phyloP scores from a whole-genome alignment of 1,140 invertebrate genomes.

The Drosophila tsacasi region DNA sequence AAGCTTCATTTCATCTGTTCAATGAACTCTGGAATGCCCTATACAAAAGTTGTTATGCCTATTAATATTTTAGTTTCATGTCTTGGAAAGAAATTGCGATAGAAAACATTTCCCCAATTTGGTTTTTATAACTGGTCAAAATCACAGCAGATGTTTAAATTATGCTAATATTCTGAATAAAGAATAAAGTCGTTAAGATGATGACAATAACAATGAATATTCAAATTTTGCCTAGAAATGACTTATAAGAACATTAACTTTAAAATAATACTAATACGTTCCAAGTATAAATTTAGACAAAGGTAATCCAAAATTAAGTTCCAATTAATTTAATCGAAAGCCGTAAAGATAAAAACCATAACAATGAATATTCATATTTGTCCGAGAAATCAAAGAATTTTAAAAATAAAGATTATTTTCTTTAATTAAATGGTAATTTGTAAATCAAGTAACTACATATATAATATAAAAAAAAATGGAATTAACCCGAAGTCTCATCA shows the following conservation, averaged over 20 bases:
- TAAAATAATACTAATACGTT: not conserved
- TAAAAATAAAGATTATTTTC: not conserved
- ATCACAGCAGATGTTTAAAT: slow-evolving; percentile 8
- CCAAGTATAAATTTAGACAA: not conserved
- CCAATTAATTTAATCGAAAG: slow-evolving; percentile 5
- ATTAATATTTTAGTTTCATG: not conserved
- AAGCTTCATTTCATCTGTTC: slow-evolving; percentile 5
- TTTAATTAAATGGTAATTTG: not conserved
- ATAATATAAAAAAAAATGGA: not conserved
- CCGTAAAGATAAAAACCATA: slow-evolving; percentile 18
- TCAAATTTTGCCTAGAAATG: not conserved
- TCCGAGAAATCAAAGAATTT: not conserved
- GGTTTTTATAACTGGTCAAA: slow-evolving; percentile 9
- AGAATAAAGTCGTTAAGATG: slow-evolving; percentile 24
- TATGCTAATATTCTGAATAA: slow-evolving; percentile 18
- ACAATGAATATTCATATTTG: slow-evolving; percentile 8
- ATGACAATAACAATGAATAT: slow-evolving; percentile 36
- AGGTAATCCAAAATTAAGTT: not conserved
- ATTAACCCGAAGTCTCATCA: no score
- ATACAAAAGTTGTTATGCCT: not conserved
- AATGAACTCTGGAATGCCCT: slow-evolving; percentile 36
- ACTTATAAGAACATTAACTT: slow-evolving; percentile 6
- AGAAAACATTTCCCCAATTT: not conserved
- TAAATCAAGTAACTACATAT: not conserved
- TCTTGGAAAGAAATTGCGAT: not conserved